Evolutionary conservation across 2,797 vertebrate genomes (phyloP).

Genomic region (Phoeniculus purpureus): DNA sequence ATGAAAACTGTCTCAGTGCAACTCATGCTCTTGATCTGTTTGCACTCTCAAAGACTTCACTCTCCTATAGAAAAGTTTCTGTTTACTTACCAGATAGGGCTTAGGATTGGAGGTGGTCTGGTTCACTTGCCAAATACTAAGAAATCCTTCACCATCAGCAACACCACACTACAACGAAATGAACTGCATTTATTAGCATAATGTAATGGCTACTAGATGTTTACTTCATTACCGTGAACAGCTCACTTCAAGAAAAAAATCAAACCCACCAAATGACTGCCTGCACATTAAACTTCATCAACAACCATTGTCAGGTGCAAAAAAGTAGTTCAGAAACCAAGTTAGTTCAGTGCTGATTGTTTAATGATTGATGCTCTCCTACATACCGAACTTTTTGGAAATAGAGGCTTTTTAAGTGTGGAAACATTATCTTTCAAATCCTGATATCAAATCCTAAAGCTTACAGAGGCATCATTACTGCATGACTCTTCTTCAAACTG

Average conservation of each 20-base stretch:
- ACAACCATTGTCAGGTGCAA: rapidly evolving
- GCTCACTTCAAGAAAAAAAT: neutral
- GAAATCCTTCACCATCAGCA: conserved; percentile 95
- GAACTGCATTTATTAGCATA: neutral
- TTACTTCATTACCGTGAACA: neutral
- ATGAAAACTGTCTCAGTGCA: neutral
- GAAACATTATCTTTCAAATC: neutral
- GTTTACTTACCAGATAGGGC: conserved; percentile 90
- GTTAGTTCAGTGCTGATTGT: neutral
- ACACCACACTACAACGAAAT: conserved; percentile 88
- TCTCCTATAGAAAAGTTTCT: neutral
- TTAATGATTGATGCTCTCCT: neutral
- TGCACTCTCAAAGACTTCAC: neutral
- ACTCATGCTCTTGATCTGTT: neutral
- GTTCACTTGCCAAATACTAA: conserved; percentile 99
- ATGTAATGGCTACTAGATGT: neutral
- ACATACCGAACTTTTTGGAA: neutral
- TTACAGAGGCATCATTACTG: neutral
- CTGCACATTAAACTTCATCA: neutral
- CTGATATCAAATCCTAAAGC: neutral
- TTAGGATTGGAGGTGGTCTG: conserved; percentile 95
- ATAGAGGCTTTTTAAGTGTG: neutral
- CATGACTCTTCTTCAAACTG: neutral
- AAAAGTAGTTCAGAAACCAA: neutral
- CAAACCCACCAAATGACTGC: neutral